These are phyloP conservation scores for Adrianichthys oophorus DNA, from an alignment of 2,797 vertebrate species.

Conservation along the genomic window DNA sequence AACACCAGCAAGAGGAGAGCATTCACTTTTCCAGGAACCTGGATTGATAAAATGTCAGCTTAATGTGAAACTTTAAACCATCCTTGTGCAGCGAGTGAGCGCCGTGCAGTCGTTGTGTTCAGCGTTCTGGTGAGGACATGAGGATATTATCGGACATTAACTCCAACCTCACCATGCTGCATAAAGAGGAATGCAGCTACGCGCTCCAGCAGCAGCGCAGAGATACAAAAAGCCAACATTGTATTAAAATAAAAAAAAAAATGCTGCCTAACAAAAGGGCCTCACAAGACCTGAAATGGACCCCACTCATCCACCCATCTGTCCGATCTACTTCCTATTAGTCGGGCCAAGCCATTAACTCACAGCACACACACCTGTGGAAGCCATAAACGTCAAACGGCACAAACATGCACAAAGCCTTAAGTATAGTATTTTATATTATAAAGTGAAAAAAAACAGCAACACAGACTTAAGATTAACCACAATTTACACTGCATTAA, in stretches of 20 bases:
- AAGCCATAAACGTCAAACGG: constrained; percentile 3
- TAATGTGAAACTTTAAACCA: constrained; percentile 49
- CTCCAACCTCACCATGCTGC: constrained; percentile 25
- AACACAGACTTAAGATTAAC: too few relatives aligned
- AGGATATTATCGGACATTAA: constrained; percentile 38
- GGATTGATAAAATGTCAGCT: constrained; percentile 7
- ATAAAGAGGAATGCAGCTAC: constrained; percentile 56
- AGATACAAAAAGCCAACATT: constrained; percentile 66
- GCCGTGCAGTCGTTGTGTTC: constrained; percentile 1
- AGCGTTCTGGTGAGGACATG: constrained; percentile 12
- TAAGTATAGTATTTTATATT: too few relatives aligned
- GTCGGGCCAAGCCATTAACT: constrained; percentile 35
- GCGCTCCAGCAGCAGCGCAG: constrained; percentile 33
- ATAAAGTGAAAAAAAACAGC: too few relatives aligned
- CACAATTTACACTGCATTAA: too few relatives aligned
- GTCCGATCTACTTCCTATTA: constrained; percentile 64
- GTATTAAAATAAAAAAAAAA: constrained; percentile 56
- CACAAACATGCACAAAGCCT: constrained; percentile 1
- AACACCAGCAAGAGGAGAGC: constrained; percentile 15
- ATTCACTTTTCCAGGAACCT: constrained; percentile 32
- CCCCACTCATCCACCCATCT: constrained; percentile 46
- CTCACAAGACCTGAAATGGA: constrained; percentile 59
- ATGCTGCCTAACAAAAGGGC: constrained; percentile 72
- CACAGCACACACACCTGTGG: constrained; percentile 2
- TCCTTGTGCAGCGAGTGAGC: constrained; percentile 13